phyloP scores from a whole-genome alignment of 2,888 invertebrate genomes.

The Tachystola acroxantha region DNA sequence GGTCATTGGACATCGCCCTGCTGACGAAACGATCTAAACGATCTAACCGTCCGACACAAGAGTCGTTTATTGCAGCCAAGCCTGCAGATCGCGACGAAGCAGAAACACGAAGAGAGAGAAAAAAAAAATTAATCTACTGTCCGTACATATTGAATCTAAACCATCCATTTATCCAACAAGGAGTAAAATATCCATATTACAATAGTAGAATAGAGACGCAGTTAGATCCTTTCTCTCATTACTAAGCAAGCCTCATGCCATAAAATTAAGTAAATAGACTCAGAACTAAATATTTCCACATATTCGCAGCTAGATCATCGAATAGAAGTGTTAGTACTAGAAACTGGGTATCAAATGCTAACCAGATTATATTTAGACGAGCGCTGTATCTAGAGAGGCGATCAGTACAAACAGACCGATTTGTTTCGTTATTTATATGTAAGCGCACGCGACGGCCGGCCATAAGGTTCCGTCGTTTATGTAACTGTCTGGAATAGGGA shows the following conservation, averaged over 20 bases:
- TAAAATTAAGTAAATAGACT: background rate
- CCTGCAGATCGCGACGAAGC: too few species aligned
- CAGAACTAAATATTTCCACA: background rate
- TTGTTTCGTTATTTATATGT: conserved; percentile 46
- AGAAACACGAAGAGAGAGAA: too few species aligned
- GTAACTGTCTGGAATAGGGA: conserved; percentile 19
- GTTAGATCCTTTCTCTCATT: background rate
- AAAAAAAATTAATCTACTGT: too few species aligned
- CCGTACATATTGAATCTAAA: too few species aligned
- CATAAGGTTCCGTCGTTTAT: conserved; percentile 45
- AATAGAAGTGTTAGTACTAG: conserved; percentile 3
- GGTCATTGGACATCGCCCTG: too few species aligned
- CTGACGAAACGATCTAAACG: too few species aligned
- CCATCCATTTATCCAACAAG: too few species aligned
- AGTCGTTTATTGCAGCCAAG: too few species aligned
- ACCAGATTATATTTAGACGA: conserved; percentile 42
- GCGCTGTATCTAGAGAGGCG: conserved; percentile 31
- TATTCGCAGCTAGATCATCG: background rate
- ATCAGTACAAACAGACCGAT: conserved; percentile 53
- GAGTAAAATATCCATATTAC: too few species aligned
- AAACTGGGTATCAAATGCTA: conserved; percentile 26
- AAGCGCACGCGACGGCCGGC: conserved; percentile 13
- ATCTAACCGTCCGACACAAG: too few species aligned
- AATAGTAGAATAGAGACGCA: too few species aligned
- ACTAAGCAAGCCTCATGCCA: background rate